Evolutionary conservation across 2,113 vertebrate species (phyloP), one percentile per base, ranked within the genome.

Genomic region (Takifugu flavidus): DNA sequence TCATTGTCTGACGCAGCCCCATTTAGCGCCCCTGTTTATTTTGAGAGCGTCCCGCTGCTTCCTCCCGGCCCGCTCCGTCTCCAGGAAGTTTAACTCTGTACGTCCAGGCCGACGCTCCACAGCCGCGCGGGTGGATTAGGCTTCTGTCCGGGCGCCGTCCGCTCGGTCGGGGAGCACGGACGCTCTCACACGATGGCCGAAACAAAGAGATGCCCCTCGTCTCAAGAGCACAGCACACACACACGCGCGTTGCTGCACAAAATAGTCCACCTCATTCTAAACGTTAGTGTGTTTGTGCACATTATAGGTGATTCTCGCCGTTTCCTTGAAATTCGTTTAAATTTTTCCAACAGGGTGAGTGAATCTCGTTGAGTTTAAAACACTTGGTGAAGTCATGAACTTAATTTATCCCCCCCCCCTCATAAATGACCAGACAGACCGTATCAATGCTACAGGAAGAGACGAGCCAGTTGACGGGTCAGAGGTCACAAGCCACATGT

Each of bases 401-500:
- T 31, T 31, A 39, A 39, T 20, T n/a, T 20, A 20, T 20, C 20
- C 20, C 20, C 20, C 20, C 20, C 20, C 20, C 20, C 70, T 53
- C 50, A 63, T 20, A 67, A 60, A 78, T 77, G 65, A 74, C 34
- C 45, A 57, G 63, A 20, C 20, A 20, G 1, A 13, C 75, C 80
- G 74, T 76, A 74, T 83, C 74, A 80, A 75, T 79, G 42, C 50
- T 2, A 2, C 74, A 77, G 75, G 77, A 80, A 79, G 65, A 71
- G 5, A 52, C 50, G 52, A 67, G 59, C 63, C 13, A 58, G 53
- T 49, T 49, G 49, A 50, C 15, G 10, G 43, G 26, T 50, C 25
- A 43, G 4, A 14, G 52, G 52, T 49, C 54, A 59, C 25, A 10
- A 49, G 20, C 28, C n/a, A 12, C 10, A 52, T 51, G 47, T 54